Percentiles rank a stretch among this genome's conserved stretches.
These are phyloP conservation scores for Neotragus pygmaeus DNA, from an alignment of 2,113 vertebrate genomes.

Conservation along the genomic window DNA sequence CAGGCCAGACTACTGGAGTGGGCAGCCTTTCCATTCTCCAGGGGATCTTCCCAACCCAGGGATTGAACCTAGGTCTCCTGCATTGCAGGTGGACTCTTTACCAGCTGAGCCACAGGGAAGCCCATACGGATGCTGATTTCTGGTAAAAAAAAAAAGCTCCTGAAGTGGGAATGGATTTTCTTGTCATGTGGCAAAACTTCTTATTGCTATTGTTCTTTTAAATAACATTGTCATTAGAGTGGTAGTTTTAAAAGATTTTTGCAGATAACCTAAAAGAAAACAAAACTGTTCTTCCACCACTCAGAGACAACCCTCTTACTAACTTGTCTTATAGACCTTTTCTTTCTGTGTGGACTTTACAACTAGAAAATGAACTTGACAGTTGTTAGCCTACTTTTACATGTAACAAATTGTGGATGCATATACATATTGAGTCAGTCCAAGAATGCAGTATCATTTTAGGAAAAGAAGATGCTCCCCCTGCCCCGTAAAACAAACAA, in stretches of 20 bases:
- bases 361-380: not conserved
- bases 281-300: not conserved
- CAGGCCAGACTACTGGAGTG: not conserved
- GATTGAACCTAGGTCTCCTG: not conserved
- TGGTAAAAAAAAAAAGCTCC: not conserved
- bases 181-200: too few relatives aligned
- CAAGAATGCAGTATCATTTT: not conserved
- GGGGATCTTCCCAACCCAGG: not conserved
- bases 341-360: not conserved
- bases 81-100: not conserved
- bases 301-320: not conserved
- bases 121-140: not conserved
- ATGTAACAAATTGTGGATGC: accelerated
- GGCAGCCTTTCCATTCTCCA: not conserved
- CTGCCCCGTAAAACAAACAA: accelerated
- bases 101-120: not conserved
- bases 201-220: not conserved
- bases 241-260: not conserved
- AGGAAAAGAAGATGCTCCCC: not conserved
- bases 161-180: not conserved
- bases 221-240: not conserved
- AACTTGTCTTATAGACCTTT: not conserved
- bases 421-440: too few relatives aligned
- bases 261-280: not conserved
- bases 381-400: not conserved